Conservation (phyloP, 1,140 invertebrate genomes). For the Papilio dardanus region DNA sequence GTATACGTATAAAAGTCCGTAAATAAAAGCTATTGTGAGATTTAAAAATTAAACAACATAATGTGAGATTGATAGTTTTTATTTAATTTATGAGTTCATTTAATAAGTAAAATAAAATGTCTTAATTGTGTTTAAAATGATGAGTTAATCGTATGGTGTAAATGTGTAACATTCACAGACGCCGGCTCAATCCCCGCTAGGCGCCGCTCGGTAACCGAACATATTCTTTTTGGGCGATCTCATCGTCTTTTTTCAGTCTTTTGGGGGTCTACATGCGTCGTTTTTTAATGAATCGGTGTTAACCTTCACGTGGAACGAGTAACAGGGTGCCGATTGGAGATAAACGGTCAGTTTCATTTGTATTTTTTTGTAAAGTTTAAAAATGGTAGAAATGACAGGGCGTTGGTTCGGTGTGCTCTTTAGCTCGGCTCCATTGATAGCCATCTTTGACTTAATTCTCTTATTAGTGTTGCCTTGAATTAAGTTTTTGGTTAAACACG, state of each 20-base stretch:
- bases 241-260: slow-evolving; percentile 78
- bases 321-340: slow-evolving; percentile 81
- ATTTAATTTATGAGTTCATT: too few species aligned
- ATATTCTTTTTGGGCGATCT: slow-evolving; percentile 70
- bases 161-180: slow-evolving; percentile 74
- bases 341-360: slow-evolving; percentile 45
- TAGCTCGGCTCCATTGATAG: slow-evolving; percentile 57
- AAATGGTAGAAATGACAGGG: slow-evolving; percentile 77
- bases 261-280: slow-evolving; percentile 76
- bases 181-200: slow-evolving; percentile 75
- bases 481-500: slow-evolving; percentile 46
- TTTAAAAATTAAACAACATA: too few species aligned
- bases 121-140: slow-evolving; percentile 12
- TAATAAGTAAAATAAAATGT: background rate
- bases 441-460: slow-evolving; percentile 57
- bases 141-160: slow-evolving; percentile 48
- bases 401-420: slow-evolving; percentile 61
- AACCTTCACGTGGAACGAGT: slow-evolving; percentile 79
- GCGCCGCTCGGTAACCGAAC: slow-evolving; percentile 79
- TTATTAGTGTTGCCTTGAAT: slow-evolving; percentile 61
- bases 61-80: too few species aligned
- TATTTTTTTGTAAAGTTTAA: slow-evolving; percentile 65
- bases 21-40: too few species aligned
- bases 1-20: too few species aligned
- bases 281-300: slow-evolving; percentile 82